Conservation (phyloP, 53 echinoderm and acorn worm genomes). For the Astropecten irregularis region DNA sequence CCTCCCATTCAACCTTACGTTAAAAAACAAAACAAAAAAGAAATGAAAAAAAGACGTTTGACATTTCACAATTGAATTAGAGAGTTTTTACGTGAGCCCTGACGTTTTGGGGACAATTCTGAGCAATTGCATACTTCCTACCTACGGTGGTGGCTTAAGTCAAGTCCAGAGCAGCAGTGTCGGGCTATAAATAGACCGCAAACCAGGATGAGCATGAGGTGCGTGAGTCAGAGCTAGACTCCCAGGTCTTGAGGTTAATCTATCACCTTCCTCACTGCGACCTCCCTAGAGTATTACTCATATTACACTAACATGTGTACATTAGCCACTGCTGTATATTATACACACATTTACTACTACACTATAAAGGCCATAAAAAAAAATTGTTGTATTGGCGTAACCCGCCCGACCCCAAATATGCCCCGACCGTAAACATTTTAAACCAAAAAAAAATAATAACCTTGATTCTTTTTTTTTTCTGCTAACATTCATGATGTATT, state of each 20-base stretch:
- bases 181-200: slow-evolving; percentile 6
- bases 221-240: slow-evolving; percentile 18
- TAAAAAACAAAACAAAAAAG: neutral
- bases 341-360: neutral
- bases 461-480: too few species aligned
- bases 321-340: too few species aligned
- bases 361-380: too few species aligned
- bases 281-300: neutral
- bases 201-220: slow-evolving; percentile 18
- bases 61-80: slow-evolving; percentile 19
- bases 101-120: neutral
- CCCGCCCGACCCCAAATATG: too few species aligned
- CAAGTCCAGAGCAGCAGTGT: too few species aligned
- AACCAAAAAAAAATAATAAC: too few species aligned
- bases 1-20: too few species aligned
- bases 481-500: too few species aligned
- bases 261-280: neutral
- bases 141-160: too few species aligned
- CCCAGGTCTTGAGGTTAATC: neutral
- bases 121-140: slow-evolving; percentile 30
- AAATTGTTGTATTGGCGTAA: too few species aligned
- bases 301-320: too few species aligned
- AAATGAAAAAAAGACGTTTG: neutral
- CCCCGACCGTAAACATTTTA: too few species aligned
- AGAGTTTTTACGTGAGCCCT: neutral